phyloP scores from a whole-genome alignment of 2,113 vertebrate genomes.

The Takifugu bimaculatus region DNA sequence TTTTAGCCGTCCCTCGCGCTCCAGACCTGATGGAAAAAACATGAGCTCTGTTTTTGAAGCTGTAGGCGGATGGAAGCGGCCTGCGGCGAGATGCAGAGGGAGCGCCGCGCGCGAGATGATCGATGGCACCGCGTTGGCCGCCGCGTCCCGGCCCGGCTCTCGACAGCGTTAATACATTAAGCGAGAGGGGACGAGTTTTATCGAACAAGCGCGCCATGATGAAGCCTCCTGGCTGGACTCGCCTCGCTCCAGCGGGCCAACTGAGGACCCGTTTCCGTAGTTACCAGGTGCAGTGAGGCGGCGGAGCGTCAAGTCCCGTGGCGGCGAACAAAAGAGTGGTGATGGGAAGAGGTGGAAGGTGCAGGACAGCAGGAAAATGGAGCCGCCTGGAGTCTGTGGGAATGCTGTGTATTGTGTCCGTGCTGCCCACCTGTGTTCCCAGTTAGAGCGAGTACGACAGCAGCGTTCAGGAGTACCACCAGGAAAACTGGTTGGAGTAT shows the following conservation, averaged over 20 bases:
- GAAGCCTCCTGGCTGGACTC: conserved; percentile 39
- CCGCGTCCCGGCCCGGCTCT: no score
- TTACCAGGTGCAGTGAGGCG: conserved; percentile 56
- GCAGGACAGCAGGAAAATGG: conserved; percentile 1
- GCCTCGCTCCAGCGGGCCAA: conserved; percentile 32
- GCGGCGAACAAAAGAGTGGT: conserved; percentile 46
- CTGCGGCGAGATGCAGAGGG: no score
- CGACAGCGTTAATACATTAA: no score
- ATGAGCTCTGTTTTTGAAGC: conserved; percentile 36
- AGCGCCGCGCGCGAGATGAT: no score
- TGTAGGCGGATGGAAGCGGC: no score
- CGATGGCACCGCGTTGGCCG: no score
- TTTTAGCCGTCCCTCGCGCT: conserved; percentile 32
- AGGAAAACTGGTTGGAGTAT: no score
- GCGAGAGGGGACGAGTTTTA: no score
- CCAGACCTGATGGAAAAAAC: conserved; percentile 58
- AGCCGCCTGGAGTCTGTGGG: conserved; percentile 6
- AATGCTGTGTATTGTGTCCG: conserved; percentile 20
- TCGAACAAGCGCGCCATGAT: not conserved
- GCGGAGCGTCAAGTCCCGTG: conserved; percentile 37
- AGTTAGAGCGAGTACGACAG: conserved; percentile 1
- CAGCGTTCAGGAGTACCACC: no score
- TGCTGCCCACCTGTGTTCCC: conserved; percentile 3
- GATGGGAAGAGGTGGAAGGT: conserved; percentile 5
- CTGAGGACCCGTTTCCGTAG: conserved; percentile 58